These are phyloP conservation scores for Stegodyphus mimosarum DNA, from an alignment of 1,140 invertebrate species.

Conservation along the genomic window DNA sequence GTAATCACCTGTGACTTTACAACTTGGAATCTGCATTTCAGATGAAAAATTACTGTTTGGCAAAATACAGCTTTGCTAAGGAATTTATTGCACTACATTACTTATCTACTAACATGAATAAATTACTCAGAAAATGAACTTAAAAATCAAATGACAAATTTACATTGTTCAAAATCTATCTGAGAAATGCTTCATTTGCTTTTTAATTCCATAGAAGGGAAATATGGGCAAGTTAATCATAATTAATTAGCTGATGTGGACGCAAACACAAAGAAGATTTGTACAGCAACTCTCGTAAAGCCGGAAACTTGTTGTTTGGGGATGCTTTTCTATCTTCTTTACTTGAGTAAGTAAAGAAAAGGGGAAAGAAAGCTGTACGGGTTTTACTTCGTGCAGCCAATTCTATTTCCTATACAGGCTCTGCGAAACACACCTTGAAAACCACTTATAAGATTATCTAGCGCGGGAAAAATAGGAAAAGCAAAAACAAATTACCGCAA, in stretches of 20 bases:
- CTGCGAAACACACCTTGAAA: slow-evolving; percentile 53
- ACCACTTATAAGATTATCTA: slow-evolving; percentile 60
- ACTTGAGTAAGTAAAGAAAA: slow-evolving; percentile 21
- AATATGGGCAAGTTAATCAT: neutral
- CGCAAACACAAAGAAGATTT: neutral
- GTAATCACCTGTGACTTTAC: too few relatives aligned
- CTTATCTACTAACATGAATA: too few relatives aligned
- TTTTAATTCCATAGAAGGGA: too few relatives aligned
- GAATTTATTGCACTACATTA: too few relatives aligned
- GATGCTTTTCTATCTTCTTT: slow-evolving; percentile 37
- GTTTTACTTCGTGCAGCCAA: slow-evolving; percentile 43
- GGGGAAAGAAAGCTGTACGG: slow-evolving; percentile 6
- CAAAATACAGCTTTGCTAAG: too few relatives aligned
- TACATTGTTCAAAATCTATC: too few relatives aligned
- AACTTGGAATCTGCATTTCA: too few relatives aligned
- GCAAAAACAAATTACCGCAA: slow-evolving; percentile 53
- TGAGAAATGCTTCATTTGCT: too few relatives aligned
- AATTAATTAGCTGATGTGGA: slow-evolving; percentile 40
- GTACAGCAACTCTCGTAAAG: slow-evolving; percentile 44
- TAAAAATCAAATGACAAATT: too few relatives aligned
- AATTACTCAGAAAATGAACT: too few relatives aligned
- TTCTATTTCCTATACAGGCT: slow-evolving; percentile 45
- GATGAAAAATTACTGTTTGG: too few relatives aligned
- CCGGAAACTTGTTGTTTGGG: slow-evolving; percentile 17
- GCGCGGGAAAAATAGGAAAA: slow-evolving; percentile 33